Percentiles rank a stretch among this genome's conserved stretches.
Conservation (phyloP, 2,888 invertebrate species). For the Drosophila differens region DNA sequence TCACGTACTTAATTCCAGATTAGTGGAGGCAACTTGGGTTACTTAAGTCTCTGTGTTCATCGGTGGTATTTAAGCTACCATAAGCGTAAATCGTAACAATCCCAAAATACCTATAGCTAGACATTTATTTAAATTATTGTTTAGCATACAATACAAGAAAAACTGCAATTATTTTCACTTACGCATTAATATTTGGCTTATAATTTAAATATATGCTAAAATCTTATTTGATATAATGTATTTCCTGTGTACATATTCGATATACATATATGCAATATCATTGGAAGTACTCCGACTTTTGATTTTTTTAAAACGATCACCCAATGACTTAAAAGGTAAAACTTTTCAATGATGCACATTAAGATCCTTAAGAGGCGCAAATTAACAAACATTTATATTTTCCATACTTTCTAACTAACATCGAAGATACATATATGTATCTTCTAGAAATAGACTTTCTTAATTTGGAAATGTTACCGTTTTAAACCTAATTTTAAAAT, state of each 20-base stretch:
- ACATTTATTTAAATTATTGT: not conserved
- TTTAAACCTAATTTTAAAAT: not conserved
- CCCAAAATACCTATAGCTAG: not conserved
- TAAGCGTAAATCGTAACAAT: not conserved
- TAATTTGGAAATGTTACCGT: not conserved
- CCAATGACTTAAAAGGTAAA: not conserved
- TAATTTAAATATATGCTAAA: constrained; percentile 1
- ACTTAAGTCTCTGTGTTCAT: not conserved
- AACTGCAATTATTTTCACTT: constrained; percentile 22
- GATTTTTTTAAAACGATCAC: constrained; percentile 1
- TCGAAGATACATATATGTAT: not conserved
- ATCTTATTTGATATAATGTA: constrained; percentile 7
- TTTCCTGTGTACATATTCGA: constrained; percentile 27
- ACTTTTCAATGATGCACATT: not conserved
- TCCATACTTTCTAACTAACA: not conserved
- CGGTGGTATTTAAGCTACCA: too few relatives aligned
- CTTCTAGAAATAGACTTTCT: constrained; percentile 5
- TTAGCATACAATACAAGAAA: constrained; percentile 1
- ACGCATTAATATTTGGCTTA: constrained; percentile 29
- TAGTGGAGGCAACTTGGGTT: not conserved
- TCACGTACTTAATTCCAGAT: not conserved
- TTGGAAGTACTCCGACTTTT: constrained; percentile 29
- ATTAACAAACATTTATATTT: not conserved
- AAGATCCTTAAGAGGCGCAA: not conserved
- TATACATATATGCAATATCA: constrained; percentile 12